Base-by-base conservation (phyloP, 2,797 vertebrate species). In the Pagetopsis macropterus region DNA sequence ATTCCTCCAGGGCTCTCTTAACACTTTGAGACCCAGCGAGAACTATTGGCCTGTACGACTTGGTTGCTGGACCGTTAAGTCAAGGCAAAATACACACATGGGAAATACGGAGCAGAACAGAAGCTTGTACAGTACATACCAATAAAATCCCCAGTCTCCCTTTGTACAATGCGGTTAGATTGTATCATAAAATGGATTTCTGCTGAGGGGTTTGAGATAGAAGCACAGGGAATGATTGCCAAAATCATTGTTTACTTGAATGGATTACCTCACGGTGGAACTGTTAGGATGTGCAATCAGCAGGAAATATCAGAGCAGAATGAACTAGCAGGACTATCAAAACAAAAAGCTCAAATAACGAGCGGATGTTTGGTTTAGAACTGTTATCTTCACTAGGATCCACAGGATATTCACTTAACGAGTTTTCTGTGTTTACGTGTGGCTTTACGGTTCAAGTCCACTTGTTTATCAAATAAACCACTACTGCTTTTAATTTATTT, bases 161-260 rank as follows among this genome's bases (percentile, higher is more conserved):
- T 82, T 79, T 79, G 65, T 77, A 37, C 68, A 73, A 13, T 72
- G 65, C 55, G 72, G 72, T 66, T 73, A 68, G 75, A 88, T 84
- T 81, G 67, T 82, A 84, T 86, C 67, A 81, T 75, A 81, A 85
- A 86, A 85, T 76, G 65, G 40, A 79, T 80, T 85, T 88, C 62
- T 85, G 63, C 44, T 19, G 71, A 78, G 73, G 41, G 58, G 57
- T 33, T 64, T 67, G 52, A 43, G 62, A 83, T 55, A 64, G 65
- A 75, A 52, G 74, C 59, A 33, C 55, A 44, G 64, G 33, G 58
- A 79, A 65, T 61, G 78, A 82, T 75, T 75, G 73, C 72, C 79
- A 81, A 81, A 86, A 81, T 76, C 76, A 79, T 69, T 86, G 85
- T 90, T 90, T 88, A 84, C 79, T 64, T 84, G 71, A 85, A 87